Percentiles rank a stretch among this genome's conserved stretches.
Evolutionary conservation across 2,888 invertebrate genomes (phyloP).

Genomic region (Pachycephus smyrnensis): DNA sequence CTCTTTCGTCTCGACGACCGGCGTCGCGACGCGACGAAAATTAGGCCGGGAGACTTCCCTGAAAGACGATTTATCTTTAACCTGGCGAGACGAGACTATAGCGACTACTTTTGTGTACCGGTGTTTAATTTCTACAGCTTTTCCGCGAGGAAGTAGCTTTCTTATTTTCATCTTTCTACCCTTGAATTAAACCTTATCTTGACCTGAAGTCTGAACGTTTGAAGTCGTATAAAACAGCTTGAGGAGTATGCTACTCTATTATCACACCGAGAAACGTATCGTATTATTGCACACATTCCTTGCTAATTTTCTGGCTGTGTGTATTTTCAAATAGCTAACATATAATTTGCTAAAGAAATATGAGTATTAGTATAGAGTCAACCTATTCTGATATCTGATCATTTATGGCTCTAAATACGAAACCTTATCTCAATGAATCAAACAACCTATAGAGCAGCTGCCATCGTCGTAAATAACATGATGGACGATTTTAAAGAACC

Average conservation of each 20-base stretch:
- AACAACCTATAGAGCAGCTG: no score
- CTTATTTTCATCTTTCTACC: background rate
- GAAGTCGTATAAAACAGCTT: background rate
- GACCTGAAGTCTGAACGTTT: background rate
- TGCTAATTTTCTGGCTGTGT: background rate
- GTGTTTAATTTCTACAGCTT: background rate
- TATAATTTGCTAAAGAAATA: background rate
- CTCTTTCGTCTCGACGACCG: background rate
- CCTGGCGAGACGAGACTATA: background rate
- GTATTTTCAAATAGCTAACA: background rate
- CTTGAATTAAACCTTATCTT: background rate
- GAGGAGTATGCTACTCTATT: background rate
- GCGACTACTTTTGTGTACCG: background rate
- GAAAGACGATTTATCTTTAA: background rate
- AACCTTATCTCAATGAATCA: no score
- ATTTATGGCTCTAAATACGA: no score
- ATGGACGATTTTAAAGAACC: no score
- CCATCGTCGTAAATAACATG: no score
- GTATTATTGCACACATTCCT: background rate
- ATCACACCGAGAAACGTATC: background rate
- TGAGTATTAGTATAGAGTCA: no score
- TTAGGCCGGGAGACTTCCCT: no score
- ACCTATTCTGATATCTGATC: no score
- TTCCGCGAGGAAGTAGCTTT: background rate
- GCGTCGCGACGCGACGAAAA: background rate